Conservation (phyloP, 2,113 vertebrate species). For the Myocastor coypus region DNA sequence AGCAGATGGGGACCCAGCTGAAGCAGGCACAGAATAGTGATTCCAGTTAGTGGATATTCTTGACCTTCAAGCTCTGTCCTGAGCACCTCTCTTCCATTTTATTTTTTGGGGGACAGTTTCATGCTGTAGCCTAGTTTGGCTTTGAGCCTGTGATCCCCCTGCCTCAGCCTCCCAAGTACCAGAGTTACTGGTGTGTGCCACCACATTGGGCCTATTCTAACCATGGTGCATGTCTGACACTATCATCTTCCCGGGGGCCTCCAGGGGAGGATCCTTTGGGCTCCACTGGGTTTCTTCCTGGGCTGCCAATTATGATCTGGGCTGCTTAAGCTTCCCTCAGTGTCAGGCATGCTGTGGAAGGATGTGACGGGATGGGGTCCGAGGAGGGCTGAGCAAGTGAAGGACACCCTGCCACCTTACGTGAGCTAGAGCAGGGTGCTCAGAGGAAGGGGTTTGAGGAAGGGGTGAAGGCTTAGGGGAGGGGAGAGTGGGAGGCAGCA, state of each 20-base stretch:
- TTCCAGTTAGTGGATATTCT: not conserved
- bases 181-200: not conserved
- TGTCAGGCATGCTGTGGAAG: not conserved
- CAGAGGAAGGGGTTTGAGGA: fast-evolving
- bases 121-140: not conserved
- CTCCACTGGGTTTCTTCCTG: not conserved
- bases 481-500: not conserved
- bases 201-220: not conserved
- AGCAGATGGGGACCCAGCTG: not conserved
- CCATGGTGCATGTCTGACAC: fast-evolving
- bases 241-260: not conserved
- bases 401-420: not conserved
- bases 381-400: not conserved
- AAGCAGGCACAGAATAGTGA: not conserved
- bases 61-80: not conserved
- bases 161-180: not conserved
- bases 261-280: not conserved
- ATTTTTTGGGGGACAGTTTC: not conserved
- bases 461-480: not conserved
- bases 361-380: no score
- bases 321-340: no score
- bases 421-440: not conserved
- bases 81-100: not conserved
- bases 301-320: not conserved
- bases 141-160: not conserved